Evolutionary conservation across 2,888 invertebrate genomes (phyloP).

Genomic region (Nomada goodeniana): DNA sequence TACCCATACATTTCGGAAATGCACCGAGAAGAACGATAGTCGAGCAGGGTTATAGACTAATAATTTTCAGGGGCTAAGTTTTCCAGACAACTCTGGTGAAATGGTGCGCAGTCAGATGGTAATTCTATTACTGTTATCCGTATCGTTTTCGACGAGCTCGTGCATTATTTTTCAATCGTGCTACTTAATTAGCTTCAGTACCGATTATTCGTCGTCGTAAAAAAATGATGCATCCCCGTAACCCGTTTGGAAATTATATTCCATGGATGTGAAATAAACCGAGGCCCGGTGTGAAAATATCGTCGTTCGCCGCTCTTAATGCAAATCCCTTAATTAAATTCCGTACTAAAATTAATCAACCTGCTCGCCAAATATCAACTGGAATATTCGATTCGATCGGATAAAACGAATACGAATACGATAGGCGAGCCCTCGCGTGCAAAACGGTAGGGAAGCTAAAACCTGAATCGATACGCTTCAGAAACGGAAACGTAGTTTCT

Average conservation of each 20-base stretch:
- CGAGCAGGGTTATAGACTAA: not conserved
- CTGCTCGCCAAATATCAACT: not conserved
- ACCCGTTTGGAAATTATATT: too few relatives aligned
- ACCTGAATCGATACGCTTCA: slow-evolving; percentile 1
- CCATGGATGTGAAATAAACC: too few relatives aligned
- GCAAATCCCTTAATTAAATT: not conserved
- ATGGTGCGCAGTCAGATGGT: not conserved
- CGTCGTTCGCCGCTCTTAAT: too few relatives aligned
- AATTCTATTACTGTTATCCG: too few relatives aligned
- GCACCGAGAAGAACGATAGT: not conserved
- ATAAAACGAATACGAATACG: not conserved
- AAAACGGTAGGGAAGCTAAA: not conserved
- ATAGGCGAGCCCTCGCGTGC: not conserved
- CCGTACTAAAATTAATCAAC: not conserved
- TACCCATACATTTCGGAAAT: not conserved
- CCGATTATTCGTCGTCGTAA: too few relatives aligned
- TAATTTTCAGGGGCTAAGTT: not conserved
- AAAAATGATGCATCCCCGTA: too few relatives aligned
- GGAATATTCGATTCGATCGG: not conserved
- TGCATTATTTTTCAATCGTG: too few relatives aligned
- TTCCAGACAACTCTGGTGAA: not conserved
- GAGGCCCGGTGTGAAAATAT: too few relatives aligned
- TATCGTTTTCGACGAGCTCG: too few relatives aligned
- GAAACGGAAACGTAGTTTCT: slow-evolving; percentile 11
- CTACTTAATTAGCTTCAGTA: too few relatives aligned